Conservation (phyloP, 2,113 vertebrate species). For the Motacilla alba region DNA sequence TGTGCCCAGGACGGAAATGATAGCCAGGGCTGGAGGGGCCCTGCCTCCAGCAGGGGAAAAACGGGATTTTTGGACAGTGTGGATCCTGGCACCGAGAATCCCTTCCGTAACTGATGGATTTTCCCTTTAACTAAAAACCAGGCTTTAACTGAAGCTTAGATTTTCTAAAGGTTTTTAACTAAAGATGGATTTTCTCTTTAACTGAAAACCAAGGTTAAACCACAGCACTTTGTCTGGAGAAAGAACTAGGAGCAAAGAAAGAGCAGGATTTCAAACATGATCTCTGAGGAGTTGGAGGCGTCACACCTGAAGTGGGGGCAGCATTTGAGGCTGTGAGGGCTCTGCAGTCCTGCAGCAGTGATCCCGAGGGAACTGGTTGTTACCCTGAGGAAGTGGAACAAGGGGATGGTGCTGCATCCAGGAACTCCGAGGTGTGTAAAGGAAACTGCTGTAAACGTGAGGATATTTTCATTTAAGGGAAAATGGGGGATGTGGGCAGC, state of each 20-base stretch:
- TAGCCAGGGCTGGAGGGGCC: neutral
- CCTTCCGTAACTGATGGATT: neutral
- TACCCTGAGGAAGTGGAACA: neutral
- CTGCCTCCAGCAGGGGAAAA: neutral
- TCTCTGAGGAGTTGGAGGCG: neutral
- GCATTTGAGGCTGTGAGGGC: neutral
- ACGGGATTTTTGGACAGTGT: neutral
- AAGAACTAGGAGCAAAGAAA: neutral
- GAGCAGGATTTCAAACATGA: neutral
- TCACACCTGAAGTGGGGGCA: neutral
- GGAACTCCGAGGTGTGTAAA: neutral
- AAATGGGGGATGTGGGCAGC: neutral
- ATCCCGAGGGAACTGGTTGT: neutral
- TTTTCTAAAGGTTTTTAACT: too few species aligned
- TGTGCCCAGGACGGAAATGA: neutral
- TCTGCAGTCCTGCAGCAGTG: neutral
- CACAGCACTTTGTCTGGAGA: neutral
- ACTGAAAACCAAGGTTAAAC: neutral
- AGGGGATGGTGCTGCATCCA: neutral
- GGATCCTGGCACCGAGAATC: neutral
- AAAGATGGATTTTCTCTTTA: neutral
- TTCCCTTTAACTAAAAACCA: neutral
- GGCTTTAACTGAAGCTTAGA: too few species aligned
- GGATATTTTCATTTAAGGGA: neutral
- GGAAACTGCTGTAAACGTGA: neutral